Evolutionary conservation across 2,888 invertebrate genomes (phyloP), one percentile per base, ranked within the genome.

Genomic region (Tricholauxania praeusta): DNA sequence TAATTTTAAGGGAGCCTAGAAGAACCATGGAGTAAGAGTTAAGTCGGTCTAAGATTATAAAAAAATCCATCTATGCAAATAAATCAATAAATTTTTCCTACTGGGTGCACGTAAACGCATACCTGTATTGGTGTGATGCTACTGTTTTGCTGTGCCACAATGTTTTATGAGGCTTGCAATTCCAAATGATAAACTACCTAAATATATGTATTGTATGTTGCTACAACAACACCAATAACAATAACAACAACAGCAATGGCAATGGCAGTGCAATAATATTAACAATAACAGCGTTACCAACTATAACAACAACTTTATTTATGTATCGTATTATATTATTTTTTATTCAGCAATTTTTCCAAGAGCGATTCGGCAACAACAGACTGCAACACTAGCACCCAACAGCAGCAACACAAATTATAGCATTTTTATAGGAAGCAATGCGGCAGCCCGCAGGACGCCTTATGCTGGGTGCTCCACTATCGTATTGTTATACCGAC

Each of bases 91-190:
- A 28, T 28, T 28, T 28, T 39, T 39, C 60, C 60, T 22, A 60
- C 7, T 12, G n/a, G n/a, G n/a, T 19, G 28, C 60, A 28, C 19
- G 19, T 60, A 22, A 12, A 22, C 60, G 19, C 15, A 19, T 47
- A 63, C 39, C 17, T 32, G 51, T 49, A n/a, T n/a, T 32, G 8
- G 51, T 71, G 53, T 64, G 64, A 28, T 65, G 66, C 73, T 65
- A 60, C 71, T 55, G 71, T 55, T 67, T 52, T 47, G 48, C 39
- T 70, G 63, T 53, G 70, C 63, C 70, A 19, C 39, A 63, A 57
- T 74, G 69, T 73, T 75, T 75, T 73, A 75, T 73, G 70, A 72
- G 73, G 28, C 75, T 72, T 72, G 72, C 75, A 75, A 75, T 75
- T 73, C 63, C 70, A 64, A 72, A 65, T 73, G 75, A 75, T 75